These are phyloP conservation scores for Rhabdomys pumilio DNA, from an alignment of 2,797 vertebrate species.

Conservation along the genomic window DNA sequence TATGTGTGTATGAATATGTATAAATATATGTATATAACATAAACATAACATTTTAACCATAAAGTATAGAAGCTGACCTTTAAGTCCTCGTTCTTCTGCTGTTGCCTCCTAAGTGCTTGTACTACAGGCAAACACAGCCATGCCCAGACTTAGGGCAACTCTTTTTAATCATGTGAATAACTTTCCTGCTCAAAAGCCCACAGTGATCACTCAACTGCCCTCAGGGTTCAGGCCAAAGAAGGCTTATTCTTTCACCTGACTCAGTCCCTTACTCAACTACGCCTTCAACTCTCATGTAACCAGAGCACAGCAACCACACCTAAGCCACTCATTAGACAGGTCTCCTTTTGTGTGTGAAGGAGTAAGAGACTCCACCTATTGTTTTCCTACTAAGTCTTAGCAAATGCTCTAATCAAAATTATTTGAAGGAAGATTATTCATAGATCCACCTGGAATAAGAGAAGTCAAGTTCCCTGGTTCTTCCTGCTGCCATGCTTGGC, in stretches of 20 bases:
- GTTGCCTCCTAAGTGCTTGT: neutral
- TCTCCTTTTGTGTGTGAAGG: neutral
- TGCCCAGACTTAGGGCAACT: neutral
- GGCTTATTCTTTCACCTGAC: neutral
- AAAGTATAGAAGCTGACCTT: neutral
- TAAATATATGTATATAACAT: neutral
- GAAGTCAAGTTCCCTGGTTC: slow-evolving; percentile 45
- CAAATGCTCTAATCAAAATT: slow-evolving; percentile 45
- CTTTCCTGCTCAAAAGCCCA: neutral
- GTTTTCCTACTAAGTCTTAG: neutral
- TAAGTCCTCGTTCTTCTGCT: neutral
- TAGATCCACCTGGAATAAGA: neutral
- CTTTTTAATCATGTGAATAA: neutral
- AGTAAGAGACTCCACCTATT: neutral
- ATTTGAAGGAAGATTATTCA: slow-evolving; percentile 53
- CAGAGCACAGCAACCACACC: neutral
- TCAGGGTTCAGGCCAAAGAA: slow-evolving; percentile 2
- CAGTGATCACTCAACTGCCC: neutral
- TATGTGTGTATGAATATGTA: neutral
- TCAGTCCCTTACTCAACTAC: neutral
- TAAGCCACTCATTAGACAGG: neutral
- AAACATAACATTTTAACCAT: neutral
- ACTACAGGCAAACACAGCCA: neutral
- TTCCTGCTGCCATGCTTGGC: neutral
- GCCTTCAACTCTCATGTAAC: neutral